Evolutionary conservation across 2,888 invertebrate genomes (phyloP).

Genomic region (Tromatobia lineatoria): DNA sequence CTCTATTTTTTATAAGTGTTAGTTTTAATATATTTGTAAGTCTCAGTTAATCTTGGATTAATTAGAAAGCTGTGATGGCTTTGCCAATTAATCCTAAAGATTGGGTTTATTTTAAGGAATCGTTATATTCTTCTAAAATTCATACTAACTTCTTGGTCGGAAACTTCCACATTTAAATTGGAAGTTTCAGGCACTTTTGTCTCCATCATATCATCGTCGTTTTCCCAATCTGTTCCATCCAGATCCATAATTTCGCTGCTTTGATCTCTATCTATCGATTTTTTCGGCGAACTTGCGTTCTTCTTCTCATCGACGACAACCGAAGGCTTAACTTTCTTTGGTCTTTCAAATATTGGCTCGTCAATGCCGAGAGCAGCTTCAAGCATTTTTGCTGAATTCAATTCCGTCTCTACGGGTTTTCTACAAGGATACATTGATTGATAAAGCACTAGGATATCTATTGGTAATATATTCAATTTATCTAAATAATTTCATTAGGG

Average conservation of each 20-base stretch:
- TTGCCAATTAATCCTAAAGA: no score
- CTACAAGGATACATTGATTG: constrained; percentile 26
- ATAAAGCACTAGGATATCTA: not conserved
- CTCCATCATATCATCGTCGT: constrained; percentile 40
- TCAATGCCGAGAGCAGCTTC: constrained; percentile 48
- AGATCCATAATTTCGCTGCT: not conserved
- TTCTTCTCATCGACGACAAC: constrained; percentile 3
- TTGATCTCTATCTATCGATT: not conserved
- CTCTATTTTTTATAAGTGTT: not conserved
- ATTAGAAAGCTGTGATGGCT: no score
- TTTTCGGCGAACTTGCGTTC: constrained; percentile 8
- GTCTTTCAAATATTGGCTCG: constrained; percentile 63
- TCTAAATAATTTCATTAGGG: no score
- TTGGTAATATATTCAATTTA: no score
- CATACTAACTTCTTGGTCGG: constrained; percentile 61
- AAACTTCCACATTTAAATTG: not conserved
- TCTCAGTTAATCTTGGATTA: no score
- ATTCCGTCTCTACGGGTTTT: constrained; percentile 13
- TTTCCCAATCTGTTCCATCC: not conserved
- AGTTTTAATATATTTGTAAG: no score
- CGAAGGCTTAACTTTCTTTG: not conserved
- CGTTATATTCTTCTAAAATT: no score
- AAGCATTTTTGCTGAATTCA: constrained; percentile 10
- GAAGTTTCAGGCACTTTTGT: not conserved
- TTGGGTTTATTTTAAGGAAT: no score